These are phyloP conservation scores for Brachypalpus laphriformis DNA, from an alignment of 2,888 invertebrate genomes.

Conservation along the genomic window DNA sequence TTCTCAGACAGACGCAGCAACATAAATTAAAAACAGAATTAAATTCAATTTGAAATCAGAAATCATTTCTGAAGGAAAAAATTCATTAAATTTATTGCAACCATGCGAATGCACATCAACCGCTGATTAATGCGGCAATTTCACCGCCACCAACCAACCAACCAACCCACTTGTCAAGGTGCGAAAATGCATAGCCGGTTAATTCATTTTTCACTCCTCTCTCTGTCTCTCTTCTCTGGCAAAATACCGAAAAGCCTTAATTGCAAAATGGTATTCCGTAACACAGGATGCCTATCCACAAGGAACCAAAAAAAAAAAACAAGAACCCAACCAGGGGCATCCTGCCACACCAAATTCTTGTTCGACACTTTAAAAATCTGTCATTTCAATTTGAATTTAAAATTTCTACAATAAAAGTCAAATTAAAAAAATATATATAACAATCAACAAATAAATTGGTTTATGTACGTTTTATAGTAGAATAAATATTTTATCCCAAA, in stretches of 20 bases:
- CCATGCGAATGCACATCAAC: constrained; percentile 70
- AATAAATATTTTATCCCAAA: not conserved
- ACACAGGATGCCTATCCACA: not conserved
- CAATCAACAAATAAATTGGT: constrained; percentile 37
- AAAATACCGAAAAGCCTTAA: constrained; percentile 45
- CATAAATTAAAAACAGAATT: constrained; percentile 20
- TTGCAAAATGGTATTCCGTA: constrained; percentile 45
- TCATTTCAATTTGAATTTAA: constrained; percentile 41
- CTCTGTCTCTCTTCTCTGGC: not conserved
- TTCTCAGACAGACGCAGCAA: constrained; percentile 19
- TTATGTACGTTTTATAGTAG: constrained; percentile 10
- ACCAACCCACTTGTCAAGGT: constrained; percentile 13
- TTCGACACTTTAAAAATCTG: not conserved
- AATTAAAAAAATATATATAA: constrained; percentile 36
- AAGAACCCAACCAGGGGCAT: not conserved
- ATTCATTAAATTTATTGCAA: constrained; percentile 67
- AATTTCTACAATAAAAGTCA: constrained; percentile 41
- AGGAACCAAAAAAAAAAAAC: not conserved
- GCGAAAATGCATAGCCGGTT: constrained; percentile 30
- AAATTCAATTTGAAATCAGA: constrained; percentile 63
- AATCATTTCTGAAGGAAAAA: constrained; percentile 55
- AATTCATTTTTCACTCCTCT: not conserved
- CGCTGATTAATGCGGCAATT: constrained; percentile 63
- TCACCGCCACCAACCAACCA: not conserved
- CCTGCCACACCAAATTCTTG: not conserved